Base-by-base conservation (phyloP, 2,797 vertebrate genomes). In the Myiotriccus ornatus region DNA sequence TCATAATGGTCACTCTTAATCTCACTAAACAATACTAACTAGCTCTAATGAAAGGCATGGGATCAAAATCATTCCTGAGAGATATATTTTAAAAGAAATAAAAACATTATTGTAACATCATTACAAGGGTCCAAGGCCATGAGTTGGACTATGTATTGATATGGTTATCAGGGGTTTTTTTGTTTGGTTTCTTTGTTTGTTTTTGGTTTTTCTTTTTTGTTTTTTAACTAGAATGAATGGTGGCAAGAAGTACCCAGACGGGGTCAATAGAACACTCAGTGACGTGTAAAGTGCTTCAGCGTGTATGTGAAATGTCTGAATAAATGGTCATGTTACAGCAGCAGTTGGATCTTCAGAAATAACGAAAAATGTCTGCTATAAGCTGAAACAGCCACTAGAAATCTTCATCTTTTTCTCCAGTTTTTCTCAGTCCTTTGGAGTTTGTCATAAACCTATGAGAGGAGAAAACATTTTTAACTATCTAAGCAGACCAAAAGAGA, bases 151-250 rank as follows among this genome's bases (percentile, higher is more conserved):
- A 32, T 24, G 4, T 44, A 9, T 30, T 87, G 34, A 49, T 41
- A 69, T 0, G 1, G 9, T 41, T 89, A 47, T 3, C 3, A 15
- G 8, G 9, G 3, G 13, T 3, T 34, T 23, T 37, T 21, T 64
- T 23, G 20, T 11, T 24, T 32, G 15, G 39, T 5, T 55, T n/a
- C n/a, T 55, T n/a, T 17, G 43, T 44, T 44, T 20, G 9, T 44
- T 44, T 21, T 44, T 28, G 14, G 17, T 32, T 59, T 27, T 53
- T 32, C 13, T 16, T 17, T 15, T 37, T 16, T n/a, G 14, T 17
- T 15, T 37, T 16, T n/a, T 69, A 19, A 9, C 8, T 68, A 25
- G 27, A 27, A 57, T 4, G 4, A 41, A 15, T 41, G 41, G 9
- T 57, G 20, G 2, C 20, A 79, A 62, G 14, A 50, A 63, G 12